Conservation (phyloP, 2,888 invertebrate genomes). For the Aspidiotus rigidus region DNA sequence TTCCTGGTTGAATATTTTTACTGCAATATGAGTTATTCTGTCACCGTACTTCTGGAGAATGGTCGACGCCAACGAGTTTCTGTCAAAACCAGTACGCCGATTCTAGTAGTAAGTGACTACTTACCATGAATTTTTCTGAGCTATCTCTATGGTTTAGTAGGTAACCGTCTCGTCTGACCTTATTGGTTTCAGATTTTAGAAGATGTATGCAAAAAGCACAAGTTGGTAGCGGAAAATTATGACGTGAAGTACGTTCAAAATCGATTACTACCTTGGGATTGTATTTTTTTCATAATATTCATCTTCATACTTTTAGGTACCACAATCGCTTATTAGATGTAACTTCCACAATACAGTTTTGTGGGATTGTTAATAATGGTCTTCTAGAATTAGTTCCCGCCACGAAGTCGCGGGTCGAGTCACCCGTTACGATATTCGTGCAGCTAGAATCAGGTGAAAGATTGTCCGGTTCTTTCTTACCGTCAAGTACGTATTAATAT, state of each 20-base stretch:
- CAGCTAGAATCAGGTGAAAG: constrained; percentile 66
- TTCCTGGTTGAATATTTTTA: not conserved
- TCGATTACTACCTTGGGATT: not conserved
- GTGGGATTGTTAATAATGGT: constrained; percentile 84
- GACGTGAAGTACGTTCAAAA: constrained; percentile 17
- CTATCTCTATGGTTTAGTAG: not conserved
- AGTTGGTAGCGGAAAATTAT: constrained; percentile 15
- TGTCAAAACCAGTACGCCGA: constrained; percentile 20
- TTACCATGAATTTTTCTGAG: not conserved
- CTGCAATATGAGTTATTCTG: constrained; percentile 22
- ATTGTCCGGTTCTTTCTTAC: constrained; percentile 52
- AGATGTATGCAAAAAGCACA: constrained; percentile 25
- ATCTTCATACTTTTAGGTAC: constrained; percentile 47
- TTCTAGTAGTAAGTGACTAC: constrained; percentile 20
- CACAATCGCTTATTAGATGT: constrained; percentile 70
- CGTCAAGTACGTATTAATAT: constrained; percentile 42
- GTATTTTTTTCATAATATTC: not conserved
- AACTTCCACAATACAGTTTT: constrained; percentile 67
- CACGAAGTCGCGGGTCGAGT: constrained; percentile 53
- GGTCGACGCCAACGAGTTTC: constrained; percentile 19
- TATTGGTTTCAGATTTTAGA: constrained; percentile 14
- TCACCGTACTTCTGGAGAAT: constrained; percentile 18
- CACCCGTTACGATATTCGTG: constrained; percentile 62
- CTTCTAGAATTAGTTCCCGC: constrained; percentile 71
- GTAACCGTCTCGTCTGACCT: not conserved